A percentile compares a stretch with the other conserved stretches of the same genome.
These are phyloP conservation scores for Sebastolobus alascanus DNA, from an alignment of 2,797 vertebrate genomes.

Conservation along the genomic window DNA sequence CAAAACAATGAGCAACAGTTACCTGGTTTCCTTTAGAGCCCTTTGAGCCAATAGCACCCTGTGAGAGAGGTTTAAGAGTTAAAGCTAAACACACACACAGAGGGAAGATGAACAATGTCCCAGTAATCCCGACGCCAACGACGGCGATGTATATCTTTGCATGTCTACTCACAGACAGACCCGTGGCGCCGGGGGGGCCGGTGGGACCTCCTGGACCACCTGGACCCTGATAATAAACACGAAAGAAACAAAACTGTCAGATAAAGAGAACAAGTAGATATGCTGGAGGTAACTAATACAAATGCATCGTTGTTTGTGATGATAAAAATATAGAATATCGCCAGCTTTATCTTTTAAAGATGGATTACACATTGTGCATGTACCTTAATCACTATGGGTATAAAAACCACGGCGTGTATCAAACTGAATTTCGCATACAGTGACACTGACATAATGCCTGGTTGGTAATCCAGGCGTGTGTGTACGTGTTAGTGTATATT, in stretches of 20 bases:
- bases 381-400: too few species aligned
- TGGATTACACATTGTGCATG: not conserved
- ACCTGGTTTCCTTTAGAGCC: constrained; percentile 87
- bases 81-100: not conserved
- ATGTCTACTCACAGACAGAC: constrained; percentile 88
- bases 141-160: not conserved
- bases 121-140: not conserved
- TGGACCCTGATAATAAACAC: constrained; percentile 85
- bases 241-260: constrained; percentile 9
- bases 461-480: not conserved
- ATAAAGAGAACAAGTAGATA: not conserved
- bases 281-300: not conserved
- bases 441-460: not conserved
- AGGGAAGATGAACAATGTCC: not conserved
- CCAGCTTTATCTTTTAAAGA: not conserved
- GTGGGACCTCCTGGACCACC: constrained; percentile 87
- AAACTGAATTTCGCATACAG: not conserved
- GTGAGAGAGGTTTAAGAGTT: constrained; percentile 8
- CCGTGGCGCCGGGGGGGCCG: constrained; percentile 91
- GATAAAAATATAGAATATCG: not conserved
- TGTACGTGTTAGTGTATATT: not conserved
- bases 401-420: not conserved
- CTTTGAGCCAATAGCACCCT: constrained; percentile 81
- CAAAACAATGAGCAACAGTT: constrained; percentile 7
- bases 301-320: not conserved